Conservation (phyloP, 2,797 vertebrate genomes). For the Furcifer pardalis region DNA sequence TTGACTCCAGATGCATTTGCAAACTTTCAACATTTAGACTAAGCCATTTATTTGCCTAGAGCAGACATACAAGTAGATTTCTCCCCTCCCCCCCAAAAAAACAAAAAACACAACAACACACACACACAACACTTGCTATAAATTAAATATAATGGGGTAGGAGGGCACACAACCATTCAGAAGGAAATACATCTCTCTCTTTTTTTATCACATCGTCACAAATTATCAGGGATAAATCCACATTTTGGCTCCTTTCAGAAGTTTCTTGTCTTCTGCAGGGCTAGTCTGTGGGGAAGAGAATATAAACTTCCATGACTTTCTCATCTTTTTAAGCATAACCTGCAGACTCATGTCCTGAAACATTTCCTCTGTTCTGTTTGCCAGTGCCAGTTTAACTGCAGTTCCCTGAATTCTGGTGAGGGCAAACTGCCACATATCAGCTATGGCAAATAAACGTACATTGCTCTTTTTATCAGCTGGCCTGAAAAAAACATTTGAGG, state of each 20-base stretch:
- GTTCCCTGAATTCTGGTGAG: neutral
- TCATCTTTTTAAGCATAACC: conserved; percentile 2
- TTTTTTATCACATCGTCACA: conserved; percentile 11
- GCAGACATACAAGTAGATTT: conserved; percentile 8
- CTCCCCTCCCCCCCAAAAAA: too few relatives aligned
- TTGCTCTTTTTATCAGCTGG: conserved; percentile 25
- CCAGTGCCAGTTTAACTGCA: neutral
- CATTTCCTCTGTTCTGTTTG: conserved; percentile 5
- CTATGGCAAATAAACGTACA: conserved; percentile 50
- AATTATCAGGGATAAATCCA: neutral
- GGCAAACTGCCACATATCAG: neutral
- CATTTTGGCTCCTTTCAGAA: conserved; percentile 23
- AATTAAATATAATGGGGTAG: conserved; percentile 31
- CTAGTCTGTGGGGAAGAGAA: neutral
- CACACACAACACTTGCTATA: conserved; percentile 14
- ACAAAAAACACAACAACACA: too few relatives aligned
- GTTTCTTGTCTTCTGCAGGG: conserved; percentile 18
- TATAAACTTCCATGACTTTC: conserved; percentile 4
- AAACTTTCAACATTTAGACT: conserved; percentile 40
- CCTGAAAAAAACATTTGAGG: conserved; percentile 12
- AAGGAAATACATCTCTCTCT: conserved; percentile 21
- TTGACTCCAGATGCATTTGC: conserved; percentile 50
- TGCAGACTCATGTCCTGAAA: neutral
- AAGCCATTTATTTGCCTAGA: conserved; percentile 38
- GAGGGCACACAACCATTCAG: neutral